Conservation (phyloP, 2,888 invertebrate species). For the Sarcophaga subvicina region DNA sequence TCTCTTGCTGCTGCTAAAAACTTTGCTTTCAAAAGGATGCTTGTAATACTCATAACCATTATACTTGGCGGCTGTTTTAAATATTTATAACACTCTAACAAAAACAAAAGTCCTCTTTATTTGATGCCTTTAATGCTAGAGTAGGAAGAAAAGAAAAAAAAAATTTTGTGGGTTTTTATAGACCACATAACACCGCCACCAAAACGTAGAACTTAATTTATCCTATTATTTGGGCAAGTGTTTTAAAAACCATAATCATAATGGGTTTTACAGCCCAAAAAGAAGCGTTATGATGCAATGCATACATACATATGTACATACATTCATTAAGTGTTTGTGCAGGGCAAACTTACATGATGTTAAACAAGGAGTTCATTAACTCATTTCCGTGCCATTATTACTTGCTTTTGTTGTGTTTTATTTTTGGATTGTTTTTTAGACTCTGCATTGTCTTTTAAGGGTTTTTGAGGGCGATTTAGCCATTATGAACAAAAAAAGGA, state of each 20-base stretch:
- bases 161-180: not conserved
- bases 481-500: not conserved
- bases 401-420: not conserved
- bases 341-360: slow-evolving; percentile 11
- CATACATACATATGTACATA: too few relatives aligned
- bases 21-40: too few relatives aligned
- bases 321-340: too few relatives aligned
- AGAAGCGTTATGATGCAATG: not conserved
- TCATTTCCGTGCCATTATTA: slow-evolving; percentile 38
- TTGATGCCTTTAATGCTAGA: not conserved
- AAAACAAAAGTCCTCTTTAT: not conserved
- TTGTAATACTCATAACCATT: not conserved
- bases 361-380: slow-evolving; percentile 60
- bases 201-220: slow-evolving; percentile 25
- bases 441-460: not conserved
- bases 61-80: not conserved
- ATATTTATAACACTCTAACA: not conserved
- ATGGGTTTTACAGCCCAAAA: not conserved
- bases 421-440: too few relatives aligned
- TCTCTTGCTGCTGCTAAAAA: too few relatives aligned
- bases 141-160: not conserved
- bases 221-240: slow-evolving; percentile 7
- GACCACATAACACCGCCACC: slow-evolving; percentile 18
- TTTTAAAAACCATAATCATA: not conserved
- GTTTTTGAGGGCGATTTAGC: not conserved